phyloP scores from a whole-genome alignment of 2,113 vertebrate genomes.

The Etia nguti region DNA sequence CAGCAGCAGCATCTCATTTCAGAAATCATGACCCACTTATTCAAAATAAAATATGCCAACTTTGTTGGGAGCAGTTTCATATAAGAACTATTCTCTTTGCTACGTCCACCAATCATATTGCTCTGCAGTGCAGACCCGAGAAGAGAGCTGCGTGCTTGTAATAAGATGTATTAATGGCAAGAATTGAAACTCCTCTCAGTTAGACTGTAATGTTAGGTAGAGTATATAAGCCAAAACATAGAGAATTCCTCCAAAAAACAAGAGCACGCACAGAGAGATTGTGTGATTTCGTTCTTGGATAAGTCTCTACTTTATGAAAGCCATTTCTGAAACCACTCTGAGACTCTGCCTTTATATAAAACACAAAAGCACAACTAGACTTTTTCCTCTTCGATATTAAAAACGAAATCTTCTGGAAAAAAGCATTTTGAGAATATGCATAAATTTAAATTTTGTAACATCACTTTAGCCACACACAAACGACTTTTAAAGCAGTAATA shows the following conservation, averaged over 20 bases:
- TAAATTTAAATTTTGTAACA: neutral
- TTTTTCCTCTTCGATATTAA: neutral
- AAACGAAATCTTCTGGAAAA: neutral
- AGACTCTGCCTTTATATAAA: neutral
- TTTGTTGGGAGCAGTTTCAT: neutral
- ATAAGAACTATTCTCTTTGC: neutral
- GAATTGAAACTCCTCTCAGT: neutral
- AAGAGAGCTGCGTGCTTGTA: neutral
- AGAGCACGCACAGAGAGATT: neutral
- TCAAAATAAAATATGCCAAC: neutral
- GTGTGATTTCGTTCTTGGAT: neutral
- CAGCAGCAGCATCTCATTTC: neutral
- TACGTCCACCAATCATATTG: neutral
- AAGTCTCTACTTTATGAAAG: accelerated
- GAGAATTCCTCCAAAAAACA: neutral
- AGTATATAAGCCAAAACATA: neutral
- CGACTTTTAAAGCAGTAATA: neutral
- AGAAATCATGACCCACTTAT: neutral
- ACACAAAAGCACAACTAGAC: neutral
- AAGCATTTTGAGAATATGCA: neutral
- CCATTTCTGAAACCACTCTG: neutral
- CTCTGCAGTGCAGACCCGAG: accelerated
- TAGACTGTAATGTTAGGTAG: neutral
- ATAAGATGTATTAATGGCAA: neutral
- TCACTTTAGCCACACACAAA: neutral